Evolutionary conservation across 1,140 invertebrate genomes (phyloP).

Genomic region (Saccostrea cuccullata): DNA sequence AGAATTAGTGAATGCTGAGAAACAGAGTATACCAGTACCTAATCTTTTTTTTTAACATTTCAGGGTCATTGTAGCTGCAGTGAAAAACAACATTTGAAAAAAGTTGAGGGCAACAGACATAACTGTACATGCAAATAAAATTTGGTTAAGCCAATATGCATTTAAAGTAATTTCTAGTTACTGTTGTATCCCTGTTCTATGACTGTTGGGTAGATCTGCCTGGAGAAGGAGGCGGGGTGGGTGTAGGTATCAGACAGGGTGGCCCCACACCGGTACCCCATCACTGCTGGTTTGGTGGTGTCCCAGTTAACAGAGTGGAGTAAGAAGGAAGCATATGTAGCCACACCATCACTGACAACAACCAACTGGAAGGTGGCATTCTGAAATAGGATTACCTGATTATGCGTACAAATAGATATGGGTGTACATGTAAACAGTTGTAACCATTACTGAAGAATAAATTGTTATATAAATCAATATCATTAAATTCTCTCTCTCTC

Average conservation of each 20-base stretch:
- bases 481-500: neutral
- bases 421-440: neutral
- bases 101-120: no score
- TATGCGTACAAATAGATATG: neutral
- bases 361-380: slow-evolving; percentile 48
- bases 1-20: no score
- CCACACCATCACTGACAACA: slow-evolving; percentile 18
- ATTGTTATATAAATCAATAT: neutral
- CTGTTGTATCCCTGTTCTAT: neutral
- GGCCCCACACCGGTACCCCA: slow-evolving; percentile 22
- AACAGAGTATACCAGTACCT: no score
- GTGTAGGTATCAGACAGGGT: neutral
- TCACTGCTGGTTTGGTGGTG: neutral
- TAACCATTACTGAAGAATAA: neutral
- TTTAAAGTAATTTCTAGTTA: neutral
- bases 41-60: no score
- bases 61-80: no score
- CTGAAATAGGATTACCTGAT: neutral
- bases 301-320: slow-evolving; percentile 38
- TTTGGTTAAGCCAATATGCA: no score
- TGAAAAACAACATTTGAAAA: no score
- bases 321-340: slow-evolving; percentile 20
- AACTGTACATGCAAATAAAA: no score
- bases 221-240: neutral
- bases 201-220: neutral